Percentiles rank a stretch among this genome's conserved stretches.
Evolutionary conservation across 2,113 vertebrate species (phyloP).

Genomic region (Eudyptes chrysolophus): DNA sequence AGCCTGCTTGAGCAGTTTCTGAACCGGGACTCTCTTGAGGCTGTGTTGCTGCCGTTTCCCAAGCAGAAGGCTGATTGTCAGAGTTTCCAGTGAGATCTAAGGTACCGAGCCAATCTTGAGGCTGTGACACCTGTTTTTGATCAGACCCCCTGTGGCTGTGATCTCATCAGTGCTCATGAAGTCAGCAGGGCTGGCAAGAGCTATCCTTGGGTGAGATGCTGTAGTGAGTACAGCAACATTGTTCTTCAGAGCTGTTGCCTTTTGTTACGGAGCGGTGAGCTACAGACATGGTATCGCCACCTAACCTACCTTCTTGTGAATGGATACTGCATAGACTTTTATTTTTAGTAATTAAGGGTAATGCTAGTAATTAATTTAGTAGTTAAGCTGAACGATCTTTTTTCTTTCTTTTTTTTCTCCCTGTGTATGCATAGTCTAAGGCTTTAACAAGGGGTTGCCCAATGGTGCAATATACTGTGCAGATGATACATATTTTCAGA

Average conservation of each 20-base stretch:
- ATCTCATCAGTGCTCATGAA: fast-evolving
- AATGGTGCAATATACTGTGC: fast-evolving
- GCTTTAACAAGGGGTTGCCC: not conserved
- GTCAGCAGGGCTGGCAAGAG: not conserved
- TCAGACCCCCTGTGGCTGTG: not conserved
- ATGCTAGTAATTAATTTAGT: not conserved
- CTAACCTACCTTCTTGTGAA: not conserved
- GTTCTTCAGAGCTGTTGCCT: not conserved
- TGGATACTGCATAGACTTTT: not conserved
- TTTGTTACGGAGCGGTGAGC: not conserved
- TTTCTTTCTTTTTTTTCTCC: not conserved
- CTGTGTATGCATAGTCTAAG: not conserved
- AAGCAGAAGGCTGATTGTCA: not conserved
- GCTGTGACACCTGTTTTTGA: not conserved
- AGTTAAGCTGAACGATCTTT: not conserved
- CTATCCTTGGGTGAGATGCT: not conserved
- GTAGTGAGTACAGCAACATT: fast-evolving
- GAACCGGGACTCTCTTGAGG: not conserved
- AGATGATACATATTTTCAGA: not conserved
- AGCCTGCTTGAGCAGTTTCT: not conserved
- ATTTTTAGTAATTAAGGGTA: not conserved
- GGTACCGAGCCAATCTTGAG: not conserved
- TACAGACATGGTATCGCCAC: fast-evolving
- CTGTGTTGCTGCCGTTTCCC: not conserved
- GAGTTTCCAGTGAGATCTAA: not conserved